Evolutionary conservation across 2,113 vertebrate species (phyloP), one percentile per base, ranked within the genome.

Genomic region (Psilopsiagon aurifrons): DNA sequence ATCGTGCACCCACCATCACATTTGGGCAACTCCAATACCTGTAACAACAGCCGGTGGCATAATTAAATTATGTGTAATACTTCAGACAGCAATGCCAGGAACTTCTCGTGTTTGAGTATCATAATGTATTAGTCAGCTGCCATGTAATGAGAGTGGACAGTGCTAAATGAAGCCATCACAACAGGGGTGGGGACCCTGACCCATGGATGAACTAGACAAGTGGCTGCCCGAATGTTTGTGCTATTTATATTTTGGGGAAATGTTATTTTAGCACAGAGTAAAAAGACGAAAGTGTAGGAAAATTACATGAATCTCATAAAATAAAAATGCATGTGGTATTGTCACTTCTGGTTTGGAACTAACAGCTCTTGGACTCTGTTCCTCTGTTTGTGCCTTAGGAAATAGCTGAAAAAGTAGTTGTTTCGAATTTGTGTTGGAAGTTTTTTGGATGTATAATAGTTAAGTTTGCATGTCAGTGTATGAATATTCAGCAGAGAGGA

Each of bases 401-500:
- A 64, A 51, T 69, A 39, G 37, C 59, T 11, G 54, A 62, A 69
- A 49, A 59, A 77, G 59, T 11, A 10, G 20, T 28, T 59, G 68
- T 29, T 80, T 29, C 19, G 69, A 18, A 74, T 81, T 83, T 12
- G 49, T 47, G 76, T n/a, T 90, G 81, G 71, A 68, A 27, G 52
- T 35, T 90, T 90, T 68, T 71, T 1, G 11, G 70, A 15, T 88
- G 68, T 82, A 27, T 25, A 74, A 80, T 43, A 67, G 78, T 52
- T 95, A 95, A 94, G 80, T 66, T 68, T 43, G 9, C 81, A 37
- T 77, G 85, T 51, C 84, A 77, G 73, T 33, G 5, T n/a, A 83
- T 97, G 93, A 96, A 92, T 96, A 96, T 96, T 95, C 79, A 95
- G 68, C 51, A 37, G 83, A 44, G 64, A 85, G 85, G 29, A 29